Percentiles rank a stretch among this genome's conserved stretches.
These are phyloP conservation scores for Peromyscus leucopus DNA, from an alignment of 2,113 vertebrate genomes.

Conservation along the genomic window DNA sequence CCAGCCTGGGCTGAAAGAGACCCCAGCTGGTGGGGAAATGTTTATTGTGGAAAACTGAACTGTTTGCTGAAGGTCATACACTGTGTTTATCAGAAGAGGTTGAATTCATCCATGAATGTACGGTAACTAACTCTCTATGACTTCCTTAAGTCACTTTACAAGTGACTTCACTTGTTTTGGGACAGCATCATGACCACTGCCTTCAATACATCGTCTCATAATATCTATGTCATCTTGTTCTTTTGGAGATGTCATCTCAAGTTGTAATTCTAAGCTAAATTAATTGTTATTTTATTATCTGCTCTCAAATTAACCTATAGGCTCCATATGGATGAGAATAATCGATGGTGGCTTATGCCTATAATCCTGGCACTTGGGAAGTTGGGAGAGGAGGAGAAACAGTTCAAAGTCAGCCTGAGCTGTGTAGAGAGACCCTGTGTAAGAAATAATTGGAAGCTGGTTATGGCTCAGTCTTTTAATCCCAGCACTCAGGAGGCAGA, in stretches of 20 bases:
- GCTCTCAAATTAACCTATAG: not conserved
- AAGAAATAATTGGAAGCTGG: too few relatives aligned
- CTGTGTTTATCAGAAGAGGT: constrained; percentile 6
- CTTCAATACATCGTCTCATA: not conserved
- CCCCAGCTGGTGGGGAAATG: not conserved
- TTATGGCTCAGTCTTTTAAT: not conserved
- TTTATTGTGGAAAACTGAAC: not conserved
- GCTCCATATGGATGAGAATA: not conserved
- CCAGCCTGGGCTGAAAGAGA: not conserved
- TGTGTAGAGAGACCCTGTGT: not conserved
- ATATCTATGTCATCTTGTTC: not conserved
- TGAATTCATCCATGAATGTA: not conserved
- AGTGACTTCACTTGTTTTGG: not conserved
- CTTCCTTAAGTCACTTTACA: not conserved
- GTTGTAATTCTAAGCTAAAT: not conserved
- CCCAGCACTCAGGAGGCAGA: not conserved
- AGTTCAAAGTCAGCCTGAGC: not conserved
- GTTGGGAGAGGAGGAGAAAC: not conserved
- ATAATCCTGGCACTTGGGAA: not conserved
- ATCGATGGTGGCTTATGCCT: not conserved
- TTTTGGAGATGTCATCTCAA: not conserved
- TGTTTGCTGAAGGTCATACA: not conserved
- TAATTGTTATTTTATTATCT: constrained; percentile 4
- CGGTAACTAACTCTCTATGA: constrained; percentile 5
- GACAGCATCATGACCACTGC: not conserved